phyloP scores from a whole-genome alignment of 2,797 vertebrate species.

The Clamator glandarius region DNA sequence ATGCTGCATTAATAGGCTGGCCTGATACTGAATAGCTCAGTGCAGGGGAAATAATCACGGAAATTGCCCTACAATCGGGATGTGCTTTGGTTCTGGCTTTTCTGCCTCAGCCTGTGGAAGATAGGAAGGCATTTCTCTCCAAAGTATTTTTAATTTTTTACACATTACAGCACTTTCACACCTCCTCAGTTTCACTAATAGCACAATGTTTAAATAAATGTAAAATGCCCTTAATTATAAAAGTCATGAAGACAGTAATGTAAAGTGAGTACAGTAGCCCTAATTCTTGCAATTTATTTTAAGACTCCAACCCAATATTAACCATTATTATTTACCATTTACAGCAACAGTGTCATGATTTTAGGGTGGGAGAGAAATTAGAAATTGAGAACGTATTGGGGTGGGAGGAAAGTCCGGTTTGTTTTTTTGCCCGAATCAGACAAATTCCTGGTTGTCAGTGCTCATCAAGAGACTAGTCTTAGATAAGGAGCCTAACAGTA shows the following conservation, averaged over 20 bases:
- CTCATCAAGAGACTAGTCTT: background rate
- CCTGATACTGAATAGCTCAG: background rate
- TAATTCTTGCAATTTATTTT: background rate
- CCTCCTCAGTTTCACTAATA: background rate
- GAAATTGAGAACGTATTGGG: background rate
- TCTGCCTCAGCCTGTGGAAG: background rate
- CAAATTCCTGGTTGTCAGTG: background rate
- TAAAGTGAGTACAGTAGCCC: background rate
- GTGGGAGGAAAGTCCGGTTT: background rate
- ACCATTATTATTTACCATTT: background rate
- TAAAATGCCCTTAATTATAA: background rate
- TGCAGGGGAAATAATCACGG: too few relatives aligned
- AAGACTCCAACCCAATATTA: background rate
- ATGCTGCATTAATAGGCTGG: fast-evolving
- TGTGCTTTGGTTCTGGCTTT: background rate
- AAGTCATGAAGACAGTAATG: background rate
- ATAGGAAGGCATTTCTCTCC: background rate
- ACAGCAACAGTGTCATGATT: background rate
- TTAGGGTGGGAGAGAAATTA: background rate
- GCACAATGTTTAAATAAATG: background rate
- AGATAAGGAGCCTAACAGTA: background rate
- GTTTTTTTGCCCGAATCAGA: background rate
- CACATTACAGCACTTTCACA: background rate
- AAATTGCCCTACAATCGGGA: too few relatives aligned
- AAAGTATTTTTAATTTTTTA: background rate